Conservation (phyloP, 2,113 vertebrate genomes). For the Varanus komodoensis region DNA sequence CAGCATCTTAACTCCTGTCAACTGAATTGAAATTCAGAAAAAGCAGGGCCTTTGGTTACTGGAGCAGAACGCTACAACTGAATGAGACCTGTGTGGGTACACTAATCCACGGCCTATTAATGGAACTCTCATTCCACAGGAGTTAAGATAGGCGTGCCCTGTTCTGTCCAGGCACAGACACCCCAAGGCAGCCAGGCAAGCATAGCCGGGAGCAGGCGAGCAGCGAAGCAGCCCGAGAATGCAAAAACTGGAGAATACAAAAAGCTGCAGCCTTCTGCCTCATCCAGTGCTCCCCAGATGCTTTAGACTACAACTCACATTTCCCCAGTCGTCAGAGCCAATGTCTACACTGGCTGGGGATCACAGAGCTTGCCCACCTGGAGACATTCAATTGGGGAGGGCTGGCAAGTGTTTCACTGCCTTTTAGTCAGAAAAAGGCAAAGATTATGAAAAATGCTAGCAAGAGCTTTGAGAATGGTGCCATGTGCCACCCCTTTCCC, state of each 20-base stretch:
- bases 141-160: conserved; percentile 50
- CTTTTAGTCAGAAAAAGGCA: not conserved
- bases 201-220: not conserved
- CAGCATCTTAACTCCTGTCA: not conserved
- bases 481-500: not conserved
- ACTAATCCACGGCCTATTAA: conserved; percentile 38
- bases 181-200: conserved; percentile 25
- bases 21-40: conserved; percentile 56
- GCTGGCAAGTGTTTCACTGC: not conserved
- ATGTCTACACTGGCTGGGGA: not conserved
- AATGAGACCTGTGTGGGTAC: conserved; percentile 41
- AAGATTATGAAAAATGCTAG: fast-evolving
- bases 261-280: not conserved
- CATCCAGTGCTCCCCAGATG: not conserved
- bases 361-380: not conserved
- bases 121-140: conserved; percentile 50
- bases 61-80: conserved; percentile 2
- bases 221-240: not conserved
- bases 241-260: not conserved
- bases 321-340: not conserved
- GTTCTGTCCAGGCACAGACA: conserved; percentile 18
- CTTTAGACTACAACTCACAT: not conserved
- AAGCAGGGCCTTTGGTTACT: conserved; percentile 37
- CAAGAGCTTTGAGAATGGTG: not conserved
- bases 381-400: not conserved